A percentile compares a stretch with the other conserved stretches of the same genome.
Evolutionary conservation across 2,797 vertebrate genomes (phyloP).

Genomic region (Leptoclinus maculatus): DNA sequence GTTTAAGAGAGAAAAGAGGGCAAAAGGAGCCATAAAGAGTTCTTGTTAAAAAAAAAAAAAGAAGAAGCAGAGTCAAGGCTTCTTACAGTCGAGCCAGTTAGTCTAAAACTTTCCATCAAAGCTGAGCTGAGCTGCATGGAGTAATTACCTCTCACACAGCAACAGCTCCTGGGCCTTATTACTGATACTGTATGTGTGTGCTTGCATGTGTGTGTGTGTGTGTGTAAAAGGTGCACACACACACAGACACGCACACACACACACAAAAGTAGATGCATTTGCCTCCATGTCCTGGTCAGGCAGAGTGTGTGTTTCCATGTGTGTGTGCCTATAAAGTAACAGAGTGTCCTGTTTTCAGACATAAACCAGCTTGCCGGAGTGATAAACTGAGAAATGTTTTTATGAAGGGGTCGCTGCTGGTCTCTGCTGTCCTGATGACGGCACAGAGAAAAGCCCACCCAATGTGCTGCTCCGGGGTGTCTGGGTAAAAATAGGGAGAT

Average conservation of each 20-base stretch:
- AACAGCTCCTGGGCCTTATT: conserved; percentile 75
- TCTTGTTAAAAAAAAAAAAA: conserved; percentile 22
- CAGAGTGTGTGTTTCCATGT: conserved; percentile 40
- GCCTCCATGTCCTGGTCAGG: conserved; percentile 42
- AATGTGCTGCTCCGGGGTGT: conserved; percentile 34
- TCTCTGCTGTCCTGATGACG: conserved; percentile 57
- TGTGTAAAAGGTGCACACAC: conserved; percentile 27
- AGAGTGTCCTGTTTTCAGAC: conserved; percentile 62
- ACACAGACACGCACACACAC: conserved; percentile 4
- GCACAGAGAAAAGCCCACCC: conserved; percentile 66
- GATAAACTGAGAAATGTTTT: conserved; percentile 73
- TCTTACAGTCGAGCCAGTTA: conserved; percentile 73
- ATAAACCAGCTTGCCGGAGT: conserved; percentile 63
- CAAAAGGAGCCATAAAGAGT: too few relatives aligned
- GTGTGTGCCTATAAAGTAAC: conserved; percentile 55
- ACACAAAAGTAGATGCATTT: conserved; percentile 27
- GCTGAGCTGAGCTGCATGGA: conserved; percentile 67
- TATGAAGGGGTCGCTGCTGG: conserved; percentile 64
- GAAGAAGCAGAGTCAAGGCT: conserved; percentile 60
- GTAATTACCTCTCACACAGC: conserved; percentile 77
- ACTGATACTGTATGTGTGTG: conserved; percentile 67
- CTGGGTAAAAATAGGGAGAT: conserved; percentile 50
- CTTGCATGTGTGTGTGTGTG: conserved; percentile 15
- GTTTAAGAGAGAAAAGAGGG: too few relatives aligned
- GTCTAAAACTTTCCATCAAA: conserved; percentile 82